Evolutionary conservation across 2,888 invertebrate species (phyloP).

Genomic region (Lycia hirtaria): DNA sequence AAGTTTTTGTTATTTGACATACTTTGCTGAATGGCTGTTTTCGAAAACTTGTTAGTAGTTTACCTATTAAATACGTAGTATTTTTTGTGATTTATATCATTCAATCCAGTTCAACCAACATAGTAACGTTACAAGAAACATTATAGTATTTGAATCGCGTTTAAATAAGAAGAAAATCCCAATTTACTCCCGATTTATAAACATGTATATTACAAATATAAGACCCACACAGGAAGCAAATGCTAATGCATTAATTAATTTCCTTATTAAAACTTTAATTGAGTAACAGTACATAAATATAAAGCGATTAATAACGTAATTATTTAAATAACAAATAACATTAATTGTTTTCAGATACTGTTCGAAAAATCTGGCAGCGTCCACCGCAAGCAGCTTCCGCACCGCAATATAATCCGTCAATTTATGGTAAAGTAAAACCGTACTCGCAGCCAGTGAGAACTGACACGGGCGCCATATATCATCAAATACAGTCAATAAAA

Average conservation of each 20-base stretch:
- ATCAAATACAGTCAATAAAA: slow-evolving; percentile 74
- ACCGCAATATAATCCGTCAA: slow-evolving; percentile 55
- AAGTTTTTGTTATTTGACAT: slow-evolving; percentile 16
- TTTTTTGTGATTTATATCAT: too few relatives aligned
- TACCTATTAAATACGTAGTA: neutral
- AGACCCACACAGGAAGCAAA: too few relatives aligned
- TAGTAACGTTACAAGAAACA: too few relatives aligned
- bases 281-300: too few relatives aligned
- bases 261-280: too few relatives aligned
- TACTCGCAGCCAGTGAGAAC: slow-evolving; percentile 58
- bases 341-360: slow-evolving; percentile 57
- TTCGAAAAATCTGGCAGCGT: slow-evolving; percentile 64
- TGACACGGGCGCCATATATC: slow-evolving; percentile 66
- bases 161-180: too few relatives aligned
- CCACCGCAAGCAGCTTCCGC: slow-evolving; percentile 56
- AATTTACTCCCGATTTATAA: too few relatives aligned
- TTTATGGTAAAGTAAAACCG: slow-evolving; percentile 65
- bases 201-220: too few relatives aligned
- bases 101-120: too few relatives aligned
- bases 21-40: neutral
- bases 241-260: too few relatives aligned
- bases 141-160: neutral
- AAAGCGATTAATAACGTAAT: too few relatives aligned
- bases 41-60: neutral
- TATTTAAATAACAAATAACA: neutral